A percentile compares a stretch with the other conserved stretches of the same genome.
phyloP scores from a whole-genome alignment of 2,888 invertebrate genomes.

The Caenorhabditis zanzibari region DNA sequence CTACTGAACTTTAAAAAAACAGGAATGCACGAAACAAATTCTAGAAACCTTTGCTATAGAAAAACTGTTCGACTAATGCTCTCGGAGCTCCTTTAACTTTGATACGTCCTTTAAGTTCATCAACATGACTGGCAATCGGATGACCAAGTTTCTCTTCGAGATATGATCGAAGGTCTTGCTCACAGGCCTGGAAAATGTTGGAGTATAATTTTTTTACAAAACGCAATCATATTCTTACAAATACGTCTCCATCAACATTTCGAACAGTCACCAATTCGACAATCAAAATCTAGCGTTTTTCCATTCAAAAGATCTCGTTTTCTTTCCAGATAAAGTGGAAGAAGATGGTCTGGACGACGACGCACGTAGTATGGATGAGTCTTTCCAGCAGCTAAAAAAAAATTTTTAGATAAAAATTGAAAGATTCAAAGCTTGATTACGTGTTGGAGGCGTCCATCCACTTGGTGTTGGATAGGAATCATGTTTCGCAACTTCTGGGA shows the following conservation, averaged over 20 bases:
- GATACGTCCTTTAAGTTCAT: constrained; percentile 84
- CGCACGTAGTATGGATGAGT: constrained; percentile 77
- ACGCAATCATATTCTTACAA: too few species aligned
- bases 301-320: constrained; percentile 81
- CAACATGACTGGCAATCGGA: constrained; percentile 84
- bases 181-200: constrained; percentile 83
- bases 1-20: constrained; percentile 29
- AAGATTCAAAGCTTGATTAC: constrained; percentile 79
- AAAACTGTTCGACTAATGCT: constrained; percentile 79
- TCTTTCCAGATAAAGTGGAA: constrained; percentile 80
- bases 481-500: constrained; percentile 86
- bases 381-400: constrained; percentile 46
- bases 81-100: constrained; percentile 84
- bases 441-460: constrained; percentile 90
- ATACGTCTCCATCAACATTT: constrained; percentile 82
- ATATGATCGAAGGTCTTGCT: constrained; percentile 83
- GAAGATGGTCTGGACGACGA: constrained; percentile 77
- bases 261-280: constrained; percentile 81
- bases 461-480: constrained; percentile 88
- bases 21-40: background rate
- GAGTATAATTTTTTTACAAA: too few species aligned
- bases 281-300: constrained; percentile 82
- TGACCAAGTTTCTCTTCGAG: constrained; percentile 81
- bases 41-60: constrained; percentile 81
- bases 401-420: background rate